Evolutionary conservation across 37 sponge, comb jelly and placozoan genomes (phyloP), one percentile per base, ranked within the genome.

Genomic region (Lycopodina hypogea): DNA sequence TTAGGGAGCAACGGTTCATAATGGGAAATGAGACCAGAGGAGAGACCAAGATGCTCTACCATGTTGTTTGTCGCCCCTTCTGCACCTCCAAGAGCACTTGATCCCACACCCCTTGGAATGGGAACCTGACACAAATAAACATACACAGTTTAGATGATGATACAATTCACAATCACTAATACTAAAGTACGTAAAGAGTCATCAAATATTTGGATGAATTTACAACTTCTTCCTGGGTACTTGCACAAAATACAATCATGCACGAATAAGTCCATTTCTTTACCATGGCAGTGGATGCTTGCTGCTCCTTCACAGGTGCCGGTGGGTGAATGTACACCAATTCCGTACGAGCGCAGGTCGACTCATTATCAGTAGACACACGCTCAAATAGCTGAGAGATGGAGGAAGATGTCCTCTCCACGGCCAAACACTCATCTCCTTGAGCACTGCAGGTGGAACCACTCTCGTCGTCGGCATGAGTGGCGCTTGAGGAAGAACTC

Each of bases 1-100:
- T 42, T 74, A 35, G 86, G 86, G n/a, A 86, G 86, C 37, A 73
- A 81, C 33, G 86, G 86, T 42, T 74, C 86, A 33, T 86, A 55
- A 42, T 63, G 72, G 0, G 86, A 80, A 76, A 86, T 86, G 24
- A 74, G 74, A 30, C n/a, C 61, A 2, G 64, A 24, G 30, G 81
- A 28, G 17, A 71, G 81, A 32, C 21, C 29, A 14, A 56, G 81
- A 24, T 42, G 42, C 18, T 71, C 42, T 32, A 30, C 8, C n/a
- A 40, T 34, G 30, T 81, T 60, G 18, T 41, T 32, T 4, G 23
- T 45, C n/a, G 23, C 45, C 8, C 58, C 42, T 22, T n/a, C 42
- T 42, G 38, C 45, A 28, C 68, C 68, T n/a, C 68, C 74, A 55
- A 53, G 56, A 29, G 74, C 57, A n/a, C 74, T 53, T 14, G 68